Base-by-base conservation (phyloP, 2,113 vertebrate species). In the Alligator mississippiensis region DNA sequence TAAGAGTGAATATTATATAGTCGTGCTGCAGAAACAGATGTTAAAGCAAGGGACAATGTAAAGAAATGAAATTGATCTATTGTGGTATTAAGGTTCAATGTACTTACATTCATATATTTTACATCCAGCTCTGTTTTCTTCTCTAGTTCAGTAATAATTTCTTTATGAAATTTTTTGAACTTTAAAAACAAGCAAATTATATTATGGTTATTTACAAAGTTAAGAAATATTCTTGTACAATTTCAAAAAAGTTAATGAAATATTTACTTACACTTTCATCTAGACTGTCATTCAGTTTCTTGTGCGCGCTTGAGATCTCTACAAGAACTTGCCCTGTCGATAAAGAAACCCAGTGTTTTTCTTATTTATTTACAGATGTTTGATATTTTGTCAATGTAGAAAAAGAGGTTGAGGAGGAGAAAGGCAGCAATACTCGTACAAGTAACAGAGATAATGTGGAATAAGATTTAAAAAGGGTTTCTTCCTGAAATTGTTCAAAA, bases 21-120 rank as follows among this genome's bases (percentile, higher is more conserved):
- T n/a, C n/a, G 47, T 47, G 28, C 15, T 10, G 12, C 27, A 62
- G 58, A 55, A 74, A 74, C 14, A 58, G 59, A 17, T 27, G 72
- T 3, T 76, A 74, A 82, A 11, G 61, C 5, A 75, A 75, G 15
- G 4, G 74, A 30, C 0, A 82, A 13, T 64, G 34, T 22, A 74
- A 74, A 25, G 22, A 66, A 88, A 82, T 87, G 38, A 87, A 85
- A 75, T 12, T 0, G 11, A 55, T 7, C 22, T 11, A 85, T 70
- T 74, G 17, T 15, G 19, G 27, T n/a, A 55, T 15, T 54, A 63
- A 63, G 80, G 30, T 4, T 25, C 10, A 22, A 6, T 10, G 3
- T 88, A 98, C 99, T 99, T 96, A 99, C 99, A 19, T 97, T 99
- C 99, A 99, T 99, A 24, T 99, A 99, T 93, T 99, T 99, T 21